These are phyloP conservation scores for Frankliniella fusca DNA, from an alignment of 2,888 invertebrate species.

Conservation along the genomic window DNA sequence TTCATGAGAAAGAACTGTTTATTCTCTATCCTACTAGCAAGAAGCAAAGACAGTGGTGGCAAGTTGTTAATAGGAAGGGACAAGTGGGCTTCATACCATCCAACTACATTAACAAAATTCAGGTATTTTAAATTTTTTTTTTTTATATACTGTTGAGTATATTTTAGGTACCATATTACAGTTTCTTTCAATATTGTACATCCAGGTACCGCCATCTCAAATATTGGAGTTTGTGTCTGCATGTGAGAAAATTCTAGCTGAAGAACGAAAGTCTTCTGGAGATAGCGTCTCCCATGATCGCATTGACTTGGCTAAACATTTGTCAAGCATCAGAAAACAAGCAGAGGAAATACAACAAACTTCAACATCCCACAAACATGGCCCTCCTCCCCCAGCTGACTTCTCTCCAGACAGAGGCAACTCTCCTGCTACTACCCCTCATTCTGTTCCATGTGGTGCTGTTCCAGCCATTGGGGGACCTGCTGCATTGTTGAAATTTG, in stretches of 20 bases:
- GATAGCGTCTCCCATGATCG: neutral
- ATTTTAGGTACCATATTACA: neutral
- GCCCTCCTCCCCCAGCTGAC: constrained; percentile 47
- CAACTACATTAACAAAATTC: constrained; percentile 75
- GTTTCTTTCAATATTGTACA: neutral
- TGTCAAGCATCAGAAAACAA: constrained; percentile 40
- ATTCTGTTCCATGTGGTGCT: constrained; percentile 5
- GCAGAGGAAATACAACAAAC: constrained; percentile 46
- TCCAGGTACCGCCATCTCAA: neutral
- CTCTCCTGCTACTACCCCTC: constrained; percentile 1
- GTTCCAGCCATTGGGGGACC: neutral
- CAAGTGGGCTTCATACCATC: constrained; percentile 81
- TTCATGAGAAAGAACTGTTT: constrained; percentile 74
- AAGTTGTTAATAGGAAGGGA: constrained; percentile 76
- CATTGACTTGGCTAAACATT: neutral
- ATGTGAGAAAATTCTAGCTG: constrained; percentile 46
- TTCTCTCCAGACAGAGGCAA: constrained; percentile 42
- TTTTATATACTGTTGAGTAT: neutral
- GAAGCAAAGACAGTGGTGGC: constrained; percentile 84
- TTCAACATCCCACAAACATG: constrained; percentile 42
- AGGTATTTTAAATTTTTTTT: constrained; percentile 52
- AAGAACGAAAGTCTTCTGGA: neutral
- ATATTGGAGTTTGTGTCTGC: constrained; percentile 67
- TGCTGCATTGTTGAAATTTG: neutral
- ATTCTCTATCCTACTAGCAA: constrained; percentile 72